Conservation (phyloP, 2,113 vertebrate species). For the Rhegmatorhina hoffmannsi region DNA sequence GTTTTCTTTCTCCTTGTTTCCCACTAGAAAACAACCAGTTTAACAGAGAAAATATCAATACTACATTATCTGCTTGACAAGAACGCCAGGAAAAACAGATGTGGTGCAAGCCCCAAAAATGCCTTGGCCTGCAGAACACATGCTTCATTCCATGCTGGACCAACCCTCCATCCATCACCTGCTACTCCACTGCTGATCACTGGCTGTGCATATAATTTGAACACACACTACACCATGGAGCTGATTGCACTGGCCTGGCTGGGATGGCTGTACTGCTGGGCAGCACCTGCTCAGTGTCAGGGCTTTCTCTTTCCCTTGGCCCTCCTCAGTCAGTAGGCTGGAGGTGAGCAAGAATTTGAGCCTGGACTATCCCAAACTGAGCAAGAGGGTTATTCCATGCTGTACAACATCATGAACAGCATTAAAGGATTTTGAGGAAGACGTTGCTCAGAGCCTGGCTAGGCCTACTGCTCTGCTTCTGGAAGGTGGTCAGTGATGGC, state of each 20-base stretch:
- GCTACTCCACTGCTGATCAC: not conserved
- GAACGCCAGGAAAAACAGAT: not conserved
- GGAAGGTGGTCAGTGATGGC: not conserved
- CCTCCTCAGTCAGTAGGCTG: not conserved
- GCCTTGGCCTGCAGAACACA: not conserved
- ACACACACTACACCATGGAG: not conserved
- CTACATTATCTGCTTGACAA: not conserved
- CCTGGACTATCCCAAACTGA: not conserved
- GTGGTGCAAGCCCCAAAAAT: not conserved
- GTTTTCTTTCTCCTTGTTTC: not conserved
- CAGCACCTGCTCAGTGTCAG: not conserved
- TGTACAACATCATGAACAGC: not conserved
- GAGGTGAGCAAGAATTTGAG: not conserved
- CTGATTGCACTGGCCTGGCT: not conserved
- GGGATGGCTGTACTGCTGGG: not conserved
- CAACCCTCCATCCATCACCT: not conserved
- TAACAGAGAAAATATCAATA: not conserved
- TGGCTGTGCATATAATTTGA: not conserved
- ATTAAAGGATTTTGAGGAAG: not conserved
- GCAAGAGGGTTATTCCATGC: not conserved
- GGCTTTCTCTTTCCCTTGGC: not conserved
- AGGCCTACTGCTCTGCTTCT: not conserved
- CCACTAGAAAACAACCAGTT: not conserved
- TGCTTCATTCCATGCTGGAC: not conserved
- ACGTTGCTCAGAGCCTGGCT: not conserved